Percentiles rank a stretch among this genome's conserved stretches.
Conservation (phyloP, 2,888 invertebrate genomes). For the Epirrhoe tristata region DNA sequence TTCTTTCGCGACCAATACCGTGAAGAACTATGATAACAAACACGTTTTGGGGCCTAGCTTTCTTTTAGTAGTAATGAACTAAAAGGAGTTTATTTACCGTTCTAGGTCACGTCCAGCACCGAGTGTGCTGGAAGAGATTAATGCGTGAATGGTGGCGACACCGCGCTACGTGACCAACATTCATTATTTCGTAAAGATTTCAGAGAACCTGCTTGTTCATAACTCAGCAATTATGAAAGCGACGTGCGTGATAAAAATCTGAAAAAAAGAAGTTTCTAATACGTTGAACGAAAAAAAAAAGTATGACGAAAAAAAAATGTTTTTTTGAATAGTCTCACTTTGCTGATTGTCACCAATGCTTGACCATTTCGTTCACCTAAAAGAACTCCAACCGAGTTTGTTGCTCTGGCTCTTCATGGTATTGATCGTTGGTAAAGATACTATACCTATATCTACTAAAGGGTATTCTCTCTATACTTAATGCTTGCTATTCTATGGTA, state of each 20-base stretch:
- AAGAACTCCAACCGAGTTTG: no score
- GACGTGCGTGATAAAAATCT: neutral
- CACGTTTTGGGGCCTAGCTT: neutral
- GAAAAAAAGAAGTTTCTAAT: neutral
- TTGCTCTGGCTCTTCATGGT: no score
- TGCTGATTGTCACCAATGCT: no score
- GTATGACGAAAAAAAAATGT: no score
- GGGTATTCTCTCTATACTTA: no score
- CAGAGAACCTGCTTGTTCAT: neutral
- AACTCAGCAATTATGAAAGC: neutral
- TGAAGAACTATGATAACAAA: neutral
- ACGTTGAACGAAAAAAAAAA: no score
- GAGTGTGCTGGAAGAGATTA: slow-evolving; percentile 44
- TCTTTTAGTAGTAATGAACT: slow-evolving; percentile 19
- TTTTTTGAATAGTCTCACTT: no score
- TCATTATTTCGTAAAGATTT: slow-evolving; percentile 35
- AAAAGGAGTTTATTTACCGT: slow-evolving; percentile 22
- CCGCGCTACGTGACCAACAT: slow-evolving; percentile 43
- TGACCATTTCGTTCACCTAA: no score
- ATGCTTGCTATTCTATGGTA: no score
- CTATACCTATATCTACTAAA: no score
- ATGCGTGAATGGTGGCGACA: slow-evolving; percentile 49
- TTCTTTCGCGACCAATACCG: no score
- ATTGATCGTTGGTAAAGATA: no score
- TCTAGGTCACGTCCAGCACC: slow-evolving; percentile 31